phyloP scores from a whole-genome alignment of 2,797 vertebrate species.

The Tachyglossus aculeatus region DNA sequence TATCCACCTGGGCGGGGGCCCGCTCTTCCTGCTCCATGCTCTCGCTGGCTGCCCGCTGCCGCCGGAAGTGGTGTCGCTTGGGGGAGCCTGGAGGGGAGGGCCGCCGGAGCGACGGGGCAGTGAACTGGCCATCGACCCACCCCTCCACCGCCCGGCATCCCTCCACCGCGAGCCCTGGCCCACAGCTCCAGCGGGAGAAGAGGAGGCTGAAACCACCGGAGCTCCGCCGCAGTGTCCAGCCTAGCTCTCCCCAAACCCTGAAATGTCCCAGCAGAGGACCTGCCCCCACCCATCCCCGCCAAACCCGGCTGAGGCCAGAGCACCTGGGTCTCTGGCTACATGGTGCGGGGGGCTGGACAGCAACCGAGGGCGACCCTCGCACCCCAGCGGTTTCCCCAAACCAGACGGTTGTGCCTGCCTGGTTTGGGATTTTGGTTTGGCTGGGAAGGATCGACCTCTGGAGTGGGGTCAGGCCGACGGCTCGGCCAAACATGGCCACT shows the following conservation, averaged over 20 bases:
- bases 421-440: too few relatives aligned
- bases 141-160: accelerated
- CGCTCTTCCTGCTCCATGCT: constrained; percentile 93
- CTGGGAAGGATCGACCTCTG: too few relatives aligned
- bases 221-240: too few relatives aligned
- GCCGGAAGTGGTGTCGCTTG: constrained; percentile 94
- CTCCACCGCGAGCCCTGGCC: neutral
- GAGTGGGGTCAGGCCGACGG: too few relatives aligned
- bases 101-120: accelerated
- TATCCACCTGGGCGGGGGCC: constrained; percentile 82
- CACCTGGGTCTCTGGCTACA: too few relatives aligned
- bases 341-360: neutral
- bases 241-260: too few relatives aligned
- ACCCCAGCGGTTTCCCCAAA: too few relatives aligned
- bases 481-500: too few relatives aligned
- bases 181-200: neutral
- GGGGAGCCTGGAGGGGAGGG: constrained; percentile 80
- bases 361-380: neutral
- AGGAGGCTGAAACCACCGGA: too few relatives aligned
- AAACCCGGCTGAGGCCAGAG: too few relatives aligned
- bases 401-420: too few relatives aligned
- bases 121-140: neutral
- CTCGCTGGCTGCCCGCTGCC: constrained; percentile 94
- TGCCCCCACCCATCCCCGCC: neutral
- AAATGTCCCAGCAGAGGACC: too few relatives aligned